phyloP scores from a whole-genome alignment of 2,888 invertebrate genomes.

The Microctonus brassicae region DNA sequence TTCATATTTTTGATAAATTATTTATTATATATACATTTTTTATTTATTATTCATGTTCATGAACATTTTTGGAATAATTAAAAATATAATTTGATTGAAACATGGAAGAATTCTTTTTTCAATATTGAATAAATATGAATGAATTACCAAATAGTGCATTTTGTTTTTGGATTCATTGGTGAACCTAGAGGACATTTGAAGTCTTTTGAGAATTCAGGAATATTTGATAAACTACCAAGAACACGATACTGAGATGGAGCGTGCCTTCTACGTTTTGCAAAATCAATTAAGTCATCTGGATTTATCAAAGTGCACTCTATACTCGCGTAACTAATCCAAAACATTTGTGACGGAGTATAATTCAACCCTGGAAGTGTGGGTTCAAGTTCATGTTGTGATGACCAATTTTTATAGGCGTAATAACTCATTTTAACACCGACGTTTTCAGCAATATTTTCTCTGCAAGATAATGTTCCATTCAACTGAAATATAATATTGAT shows the following conservation, averaged over 20 bases:
- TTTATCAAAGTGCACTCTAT: constrained; percentile 44
- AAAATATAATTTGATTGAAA: no score
- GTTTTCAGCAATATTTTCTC: constrained; percentile 39
- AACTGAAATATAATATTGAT: constrained; percentile 24
- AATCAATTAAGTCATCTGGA: constrained; percentile 32
- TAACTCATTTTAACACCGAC: constrained; percentile 71
- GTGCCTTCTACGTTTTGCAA: constrained; percentile 38
- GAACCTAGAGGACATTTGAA: constrained; percentile 64
- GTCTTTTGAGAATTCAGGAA: constrained; percentile 34
- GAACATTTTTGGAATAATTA: no score
- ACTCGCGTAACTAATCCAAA: constrained; percentile 62
- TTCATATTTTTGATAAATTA: no score
- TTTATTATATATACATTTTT: no score
- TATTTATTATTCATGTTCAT: no score
- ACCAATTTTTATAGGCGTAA: constrained; percentile 63
- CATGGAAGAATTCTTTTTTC: no score
- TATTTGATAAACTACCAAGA: constrained; percentile 28
- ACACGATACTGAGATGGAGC: constrained; percentile 38
- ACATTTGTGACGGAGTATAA: constrained; percentile 66
- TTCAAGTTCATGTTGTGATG: constrained; percentile 47
- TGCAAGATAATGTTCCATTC: constrained; percentile 26
- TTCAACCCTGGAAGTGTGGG: constrained; percentile 55
- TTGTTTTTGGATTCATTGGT: no score
- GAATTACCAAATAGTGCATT: no score
- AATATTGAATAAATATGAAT: no score